Conservation (phyloP, 2,113 vertebrate species). For the Capra hircus region DNA sequence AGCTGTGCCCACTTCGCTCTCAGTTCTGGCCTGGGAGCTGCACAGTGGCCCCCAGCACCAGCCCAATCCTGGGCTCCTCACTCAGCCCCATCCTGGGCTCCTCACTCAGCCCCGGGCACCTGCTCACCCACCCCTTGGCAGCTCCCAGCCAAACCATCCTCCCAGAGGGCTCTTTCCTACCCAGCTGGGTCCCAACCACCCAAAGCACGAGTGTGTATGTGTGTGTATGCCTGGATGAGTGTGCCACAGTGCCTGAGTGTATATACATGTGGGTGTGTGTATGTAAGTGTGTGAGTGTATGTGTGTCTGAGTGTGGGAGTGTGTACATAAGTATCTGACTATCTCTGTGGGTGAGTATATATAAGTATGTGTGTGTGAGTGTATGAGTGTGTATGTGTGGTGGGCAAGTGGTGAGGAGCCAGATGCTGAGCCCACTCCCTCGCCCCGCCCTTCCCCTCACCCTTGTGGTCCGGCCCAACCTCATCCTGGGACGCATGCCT, state of each 20-base stretch:
- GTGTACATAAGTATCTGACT: not conserved
- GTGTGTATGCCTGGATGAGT: not conserved
- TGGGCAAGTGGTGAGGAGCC: not conserved
- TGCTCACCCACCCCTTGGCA: conserved; percentile 20
- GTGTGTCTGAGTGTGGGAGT: not conserved
- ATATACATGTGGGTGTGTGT: not conserved
- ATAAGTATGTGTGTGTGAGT: not conserved
- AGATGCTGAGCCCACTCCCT: not conserved
- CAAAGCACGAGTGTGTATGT: not conserved
- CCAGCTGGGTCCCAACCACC: not conserved
- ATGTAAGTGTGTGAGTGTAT: not conserved
- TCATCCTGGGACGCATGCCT: fast-evolving
- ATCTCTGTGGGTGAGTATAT: not conserved
- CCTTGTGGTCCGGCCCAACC: not conserved
- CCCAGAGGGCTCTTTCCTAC: not conserved
- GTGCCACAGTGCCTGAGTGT: not conserved
- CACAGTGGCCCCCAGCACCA: not conserved
- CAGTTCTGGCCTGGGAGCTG: not conserved
- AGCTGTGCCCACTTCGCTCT: not conserved
- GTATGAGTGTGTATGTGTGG: not conserved
- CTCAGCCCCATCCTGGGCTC: conserved; percentile 2
- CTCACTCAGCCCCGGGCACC: conserved; percentile 8
- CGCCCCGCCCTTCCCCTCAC: fast-evolving
- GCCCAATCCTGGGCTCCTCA: not conserved
- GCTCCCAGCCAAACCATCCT: not conserved